Percentiles rank a stretch among this genome's conserved stretches.
phyloP scores from a whole-genome alignment of 2,888 invertebrate species.

The Hipparchia sbordonii region DNA sequence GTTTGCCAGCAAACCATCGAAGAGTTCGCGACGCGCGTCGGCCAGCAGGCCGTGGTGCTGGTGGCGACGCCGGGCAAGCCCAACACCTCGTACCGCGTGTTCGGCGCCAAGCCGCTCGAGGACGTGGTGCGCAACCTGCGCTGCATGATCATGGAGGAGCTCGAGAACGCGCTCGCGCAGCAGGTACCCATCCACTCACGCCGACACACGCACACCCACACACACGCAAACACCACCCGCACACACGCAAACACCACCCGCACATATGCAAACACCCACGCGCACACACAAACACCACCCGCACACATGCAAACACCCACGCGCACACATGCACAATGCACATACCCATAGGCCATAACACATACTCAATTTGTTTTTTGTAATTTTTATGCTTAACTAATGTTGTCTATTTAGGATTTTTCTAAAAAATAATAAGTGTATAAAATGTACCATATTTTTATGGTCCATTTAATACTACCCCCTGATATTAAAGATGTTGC shows the following conservation, averaged over 20 bases:
- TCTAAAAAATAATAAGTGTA: too few species aligned
- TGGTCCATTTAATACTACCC: too few species aligned
- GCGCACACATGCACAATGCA: too few species aligned
- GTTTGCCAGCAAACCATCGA: slow-evolving; percentile 92
- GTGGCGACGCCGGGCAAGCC: slow-evolving; percentile 98
- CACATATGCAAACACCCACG: not conserved
- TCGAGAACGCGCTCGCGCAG: slow-evolving; percentile 96
- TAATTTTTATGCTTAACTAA: too few species aligned
- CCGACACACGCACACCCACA: not conserved
- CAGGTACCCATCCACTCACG: slow-evolving; percentile 78
- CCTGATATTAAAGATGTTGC: too few species aligned
- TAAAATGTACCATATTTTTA: too few species aligned
- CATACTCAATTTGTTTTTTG: too few species aligned
- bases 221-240: not conserved
- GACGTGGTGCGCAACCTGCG: slow-evolving; percentile 96
- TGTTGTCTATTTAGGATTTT: too few species aligned
- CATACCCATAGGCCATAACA: too few species aligned
- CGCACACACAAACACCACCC: too few species aligned
- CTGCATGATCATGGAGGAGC: slow-evolving; percentile 96
- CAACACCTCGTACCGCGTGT: slow-evolving; percentile 97
- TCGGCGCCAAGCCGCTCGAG: slow-evolving; percentile 97
- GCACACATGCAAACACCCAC: too few species aligned
- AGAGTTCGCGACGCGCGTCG: slow-evolving; percentile 98
- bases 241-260: not conserved
- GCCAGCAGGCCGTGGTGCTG: slow-evolving; percentile 97